Conservation (phyloP, 2,888 invertebrate genomes). For the Mayetiola destructor region DNA sequence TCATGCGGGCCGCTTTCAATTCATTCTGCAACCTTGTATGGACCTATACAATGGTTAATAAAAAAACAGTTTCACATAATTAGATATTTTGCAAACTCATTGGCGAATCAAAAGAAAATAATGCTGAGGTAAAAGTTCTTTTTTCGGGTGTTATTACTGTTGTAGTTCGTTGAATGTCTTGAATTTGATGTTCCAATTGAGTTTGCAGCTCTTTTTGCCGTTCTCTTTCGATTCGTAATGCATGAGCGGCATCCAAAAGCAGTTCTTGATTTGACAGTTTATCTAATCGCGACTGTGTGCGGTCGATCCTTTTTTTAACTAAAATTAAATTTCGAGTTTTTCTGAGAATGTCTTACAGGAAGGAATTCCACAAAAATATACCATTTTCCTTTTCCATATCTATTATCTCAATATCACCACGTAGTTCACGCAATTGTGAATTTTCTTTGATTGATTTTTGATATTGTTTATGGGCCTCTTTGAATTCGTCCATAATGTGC, state of each 20-base stretch:
- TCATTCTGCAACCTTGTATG: constrained; percentile 20
- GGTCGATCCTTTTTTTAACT: constrained; percentile 22
- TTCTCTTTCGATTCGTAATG: constrained; percentile 21
- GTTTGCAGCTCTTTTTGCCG: constrained; percentile 20
- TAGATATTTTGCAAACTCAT: no score
- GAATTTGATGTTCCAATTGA: constrained; percentile 21
- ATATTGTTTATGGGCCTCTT: constrained; percentile 57
- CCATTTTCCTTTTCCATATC: constrained; percentile 72
- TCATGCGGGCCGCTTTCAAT: constrained; percentile 18
- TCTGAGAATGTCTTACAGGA: neutral
- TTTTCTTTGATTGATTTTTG: constrained; percentile 45
- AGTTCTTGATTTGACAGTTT: constrained; percentile 22
- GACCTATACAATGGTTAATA: constrained; percentile 14
- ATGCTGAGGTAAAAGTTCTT: neutral
- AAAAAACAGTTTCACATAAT: neutral
- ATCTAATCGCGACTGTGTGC: constrained; percentile 20
- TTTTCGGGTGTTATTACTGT: neutral
- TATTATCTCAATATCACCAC: constrained; percentile 73
- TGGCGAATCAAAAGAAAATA: neutral
- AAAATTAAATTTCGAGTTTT: neutral
- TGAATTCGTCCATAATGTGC: constrained; percentile 64
- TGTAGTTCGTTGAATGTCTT: constrained; percentile 18
- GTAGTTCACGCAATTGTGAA: constrained; percentile 61
- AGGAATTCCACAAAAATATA: constrained; percentile 17
- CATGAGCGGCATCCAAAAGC: constrained; percentile 20